Base-by-base conservation (phyloP, 2,888 invertebrate species). In the Ischnura elegans region DNA sequence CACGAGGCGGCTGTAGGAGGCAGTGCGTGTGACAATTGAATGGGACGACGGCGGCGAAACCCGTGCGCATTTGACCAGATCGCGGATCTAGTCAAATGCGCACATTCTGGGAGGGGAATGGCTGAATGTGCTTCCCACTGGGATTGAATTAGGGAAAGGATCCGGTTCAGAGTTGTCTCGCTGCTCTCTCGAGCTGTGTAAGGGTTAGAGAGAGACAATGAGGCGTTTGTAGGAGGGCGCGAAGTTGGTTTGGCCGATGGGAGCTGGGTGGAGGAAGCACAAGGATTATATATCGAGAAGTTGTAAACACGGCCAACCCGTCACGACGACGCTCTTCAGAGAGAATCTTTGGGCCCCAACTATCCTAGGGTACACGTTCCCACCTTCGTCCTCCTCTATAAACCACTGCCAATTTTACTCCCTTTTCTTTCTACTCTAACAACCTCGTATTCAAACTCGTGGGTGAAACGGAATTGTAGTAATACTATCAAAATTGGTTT, bases 51-150 rank as follows among this genome's bases (percentile, higher is more conserved):
- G 19, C 86, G 43, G 46, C n/a, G 21, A 25, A 46, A 45, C 86
- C 45, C 46, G 86, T 86, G 86, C 46, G 86, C 86, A 86, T 86
- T 86, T n/a, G 86, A 86, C 86, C 86, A n/a, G 25, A 45, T 86
- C 86, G 45, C 45, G 25, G 86, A 86, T 45, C 46, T n/a, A 46
- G 86, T 36, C 25, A 16, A 36, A 25, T 25, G 45, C 29, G 16
- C 66, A 29, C 8, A 36, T 29, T 51, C 51, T 8, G 45, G 25
- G 45, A 45, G 6, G 25, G 45, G 85, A 3, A n/a, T n/a, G n/a
- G n/a, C n/a, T n/a, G 85, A 10, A 42, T 61, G 61, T 55, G 19
- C 19, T 61, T n/a, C 51, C n/a, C 16, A n/a, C n/a, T n/a, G 76
- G 76, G 76, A 66, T 29, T 29, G 10, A 13, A 76, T 1, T 29